Evolutionary conservation across 2,888 invertebrate species (phyloP).

Genomic region (Oxyteleia sp.): DNA sequence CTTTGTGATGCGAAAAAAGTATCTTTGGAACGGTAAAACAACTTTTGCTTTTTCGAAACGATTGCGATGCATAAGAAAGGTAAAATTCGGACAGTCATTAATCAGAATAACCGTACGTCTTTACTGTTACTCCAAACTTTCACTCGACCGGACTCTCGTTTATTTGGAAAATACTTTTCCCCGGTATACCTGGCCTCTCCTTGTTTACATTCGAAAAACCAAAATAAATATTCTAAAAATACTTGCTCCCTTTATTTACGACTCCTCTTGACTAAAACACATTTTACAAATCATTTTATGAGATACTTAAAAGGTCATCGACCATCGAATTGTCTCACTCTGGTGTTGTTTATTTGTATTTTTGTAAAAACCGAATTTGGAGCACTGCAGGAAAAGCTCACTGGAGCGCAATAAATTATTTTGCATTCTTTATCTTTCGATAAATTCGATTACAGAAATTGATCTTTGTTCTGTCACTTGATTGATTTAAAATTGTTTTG

Average conservation of each 20-base stretch:
- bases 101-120: conserved; percentile 3
- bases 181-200: background rate
- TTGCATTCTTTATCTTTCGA: too few species aligned
- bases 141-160: background rate
- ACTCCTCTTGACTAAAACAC: background rate
- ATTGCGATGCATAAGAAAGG: background rate
- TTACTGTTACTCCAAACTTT: conserved; percentile 5
- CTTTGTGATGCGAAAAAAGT: background rate
- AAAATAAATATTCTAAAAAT: background rate
- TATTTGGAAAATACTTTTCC: conserved; percentile 8
- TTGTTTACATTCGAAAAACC: conserved; percentile 5
- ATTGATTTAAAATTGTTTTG: too few species aligned
- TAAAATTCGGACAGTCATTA: conserved; percentile 8
- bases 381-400: background rate
- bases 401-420: too few species aligned
- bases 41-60: conserved; percentile 2
- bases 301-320: background rate
- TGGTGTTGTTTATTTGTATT: background rate
- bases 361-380: background rate
- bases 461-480: too few species aligned
- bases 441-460: too few species aligned
- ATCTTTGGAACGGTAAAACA: background rate
- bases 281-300: conserved; percentile 5
- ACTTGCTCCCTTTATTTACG: background rate
- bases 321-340: background rate